Base-by-base conservation (phyloP, 2,113 vertebrate species). In the Serilophus lunatus region DNA sequence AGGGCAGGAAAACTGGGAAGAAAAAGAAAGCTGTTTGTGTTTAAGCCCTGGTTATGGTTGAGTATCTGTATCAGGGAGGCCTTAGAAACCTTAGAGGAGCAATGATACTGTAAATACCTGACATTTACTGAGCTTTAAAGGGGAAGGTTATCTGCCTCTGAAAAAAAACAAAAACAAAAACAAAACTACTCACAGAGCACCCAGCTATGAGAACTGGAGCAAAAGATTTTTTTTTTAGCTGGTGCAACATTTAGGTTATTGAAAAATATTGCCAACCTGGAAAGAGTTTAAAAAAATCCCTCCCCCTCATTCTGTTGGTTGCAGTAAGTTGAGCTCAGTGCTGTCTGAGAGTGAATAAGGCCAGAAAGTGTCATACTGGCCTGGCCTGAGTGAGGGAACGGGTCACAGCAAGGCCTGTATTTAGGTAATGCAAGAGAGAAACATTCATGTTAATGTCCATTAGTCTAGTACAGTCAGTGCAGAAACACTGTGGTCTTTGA, bases 81-180 rank as follows among this genome's bases (percentile, higher is more conserved):
- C 51, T 86, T 65, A 77, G 88, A 90, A 95, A 90, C 72, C 36
- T 18, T 77, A 92, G 87, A 88, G 33, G 42, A 88, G 84, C 77
- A 84, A 33, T 85, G 89, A 69, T 75, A 70, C 51, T 83, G 74
- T 91, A 74, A 93, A 90, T 93, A 91, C 66, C 71, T 90, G 66
- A 79, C 91, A 93, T 92, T 89, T 91, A 38, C 56, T 78, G 68
- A 77, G 70, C 64, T 89, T 81, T 86, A 47, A 82, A 86, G 66
- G 68, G 42, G 63, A 83, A 77, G 51, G 64, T 95, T 94, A 86
- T 83, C 86, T 63, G 36, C 59, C 18, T 83, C 38, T 81, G 76
- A 22, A 42, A n/a, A 59, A 88, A 70, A 44, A 13, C 0, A n/a
- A 42, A 42, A 42, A 42, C 40, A 10, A 10, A 10, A 42, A 7